Conservation (phyloP, 2,113 vertebrate genomes). For the Pseudopipra pipra region DNA sequence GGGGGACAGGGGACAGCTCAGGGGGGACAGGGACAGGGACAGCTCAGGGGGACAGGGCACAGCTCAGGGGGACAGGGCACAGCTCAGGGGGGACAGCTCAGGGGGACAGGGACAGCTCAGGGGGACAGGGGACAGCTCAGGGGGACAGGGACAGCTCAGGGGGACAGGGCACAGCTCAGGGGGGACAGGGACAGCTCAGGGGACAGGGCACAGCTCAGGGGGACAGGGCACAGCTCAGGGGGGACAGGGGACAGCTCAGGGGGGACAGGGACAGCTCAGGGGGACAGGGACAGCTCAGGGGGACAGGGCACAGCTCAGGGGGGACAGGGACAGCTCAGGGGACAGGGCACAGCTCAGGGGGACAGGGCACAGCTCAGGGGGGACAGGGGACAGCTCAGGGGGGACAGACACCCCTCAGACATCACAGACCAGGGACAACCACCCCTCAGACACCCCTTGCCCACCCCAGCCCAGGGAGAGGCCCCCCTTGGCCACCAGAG, state of each 20-base stretch:
- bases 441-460: neutral
- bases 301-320: neutral
- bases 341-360: too few relatives aligned
- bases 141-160: too few relatives aligned
- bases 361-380: too few relatives aligned
- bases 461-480: neutral
- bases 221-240: neutral
- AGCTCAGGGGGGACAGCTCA: neutral
- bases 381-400: neutral
- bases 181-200: too few relatives aligned
- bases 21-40: too few relatives aligned
- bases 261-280: too few relatives aligned
- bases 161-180: neutral
- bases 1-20: rapidly evolving
- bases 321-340: neutral
- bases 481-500: neutral
- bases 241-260: neutral
- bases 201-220: too few relatives aligned
- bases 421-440: neutral
- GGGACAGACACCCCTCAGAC: neutral
- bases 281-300: too few relatives aligned
- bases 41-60: too few relatives aligned
- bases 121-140: too few relatives aligned
- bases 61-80: neutral
- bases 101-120: too few relatives aligned